Evolutionary conservation across 2,113 vertebrate genomes (phyloP).

Genomic region (Diglossa brunneiventris): DNA sequence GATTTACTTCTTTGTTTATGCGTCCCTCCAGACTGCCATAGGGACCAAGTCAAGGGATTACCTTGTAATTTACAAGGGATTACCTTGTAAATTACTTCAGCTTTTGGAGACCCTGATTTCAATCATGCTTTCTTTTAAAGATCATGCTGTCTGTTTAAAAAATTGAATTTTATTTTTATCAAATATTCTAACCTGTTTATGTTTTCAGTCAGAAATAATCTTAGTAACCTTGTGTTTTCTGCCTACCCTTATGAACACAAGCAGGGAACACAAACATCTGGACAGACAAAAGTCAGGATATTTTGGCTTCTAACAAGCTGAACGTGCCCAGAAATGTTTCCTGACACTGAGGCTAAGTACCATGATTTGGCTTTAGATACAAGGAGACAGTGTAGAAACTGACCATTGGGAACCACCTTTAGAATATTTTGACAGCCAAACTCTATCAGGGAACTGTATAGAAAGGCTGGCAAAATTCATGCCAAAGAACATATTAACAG

Average conservation of each 20-base stretch:
- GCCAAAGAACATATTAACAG: background rate
- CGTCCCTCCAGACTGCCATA: fast-evolving
- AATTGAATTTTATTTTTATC: background rate
- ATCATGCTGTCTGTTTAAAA: background rate
- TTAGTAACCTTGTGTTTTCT: background rate
- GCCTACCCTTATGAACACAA: background rate
- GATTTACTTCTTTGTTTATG: background rate
- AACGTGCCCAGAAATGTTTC: background rate
- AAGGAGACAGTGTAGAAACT: background rate
- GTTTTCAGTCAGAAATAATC: background rate
- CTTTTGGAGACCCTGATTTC: background rate
- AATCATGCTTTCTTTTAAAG: background rate
- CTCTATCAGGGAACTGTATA: background rate
- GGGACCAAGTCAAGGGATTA: background rate
- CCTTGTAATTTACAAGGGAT: background rate
- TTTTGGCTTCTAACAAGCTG: background rate
- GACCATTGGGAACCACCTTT: background rate
- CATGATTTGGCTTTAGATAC: background rate
- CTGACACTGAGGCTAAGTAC: background rate
- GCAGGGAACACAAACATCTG: background rate
- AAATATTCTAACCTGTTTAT: fast-evolving
- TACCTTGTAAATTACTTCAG: background rate
- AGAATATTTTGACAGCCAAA: background rate
- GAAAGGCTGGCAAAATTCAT: background rate
- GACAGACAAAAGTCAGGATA: background rate